Evolutionary conservation across 2,113 vertebrate species (phyloP).

Genomic region (Podocnemis expansa): DNA sequence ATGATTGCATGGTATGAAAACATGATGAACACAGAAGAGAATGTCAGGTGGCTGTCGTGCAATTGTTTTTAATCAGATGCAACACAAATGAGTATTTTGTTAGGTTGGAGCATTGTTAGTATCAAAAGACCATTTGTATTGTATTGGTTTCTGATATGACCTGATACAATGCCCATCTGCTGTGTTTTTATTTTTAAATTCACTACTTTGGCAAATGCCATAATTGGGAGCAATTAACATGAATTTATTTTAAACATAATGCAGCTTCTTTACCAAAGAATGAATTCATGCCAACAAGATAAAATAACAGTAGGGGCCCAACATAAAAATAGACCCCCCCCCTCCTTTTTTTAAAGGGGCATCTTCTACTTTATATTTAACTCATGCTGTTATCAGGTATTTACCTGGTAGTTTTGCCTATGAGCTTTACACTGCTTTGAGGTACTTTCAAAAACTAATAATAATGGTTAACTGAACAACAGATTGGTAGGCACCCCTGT

Average conservation of each 20-base stretch:
- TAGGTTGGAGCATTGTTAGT: neutral
- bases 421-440: neutral
- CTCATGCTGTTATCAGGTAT: neutral
- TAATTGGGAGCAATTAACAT: neutral
- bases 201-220: neutral
- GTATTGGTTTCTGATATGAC: neutral
- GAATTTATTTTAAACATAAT: neutral
- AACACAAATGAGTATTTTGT: neutral
- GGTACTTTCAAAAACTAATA: neutral
- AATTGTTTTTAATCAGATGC: neutral
- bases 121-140: constrained; percentile 1
- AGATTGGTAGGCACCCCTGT: neutral
- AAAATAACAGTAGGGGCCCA: neutral
- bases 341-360: neutral
- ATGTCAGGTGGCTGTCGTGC: neutral
- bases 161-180: neutral
- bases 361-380: neutral
- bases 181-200: neutral
- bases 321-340: neutral
- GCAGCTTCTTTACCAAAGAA: neutral
- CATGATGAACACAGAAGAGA: neutral
- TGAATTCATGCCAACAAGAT: neutral
- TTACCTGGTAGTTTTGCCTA: neutral
- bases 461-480: neutral
- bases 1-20: neutral